Base-by-base conservation (phyloP, 2,888 invertebrate genomes). In the Metalampra italica region DNA sequence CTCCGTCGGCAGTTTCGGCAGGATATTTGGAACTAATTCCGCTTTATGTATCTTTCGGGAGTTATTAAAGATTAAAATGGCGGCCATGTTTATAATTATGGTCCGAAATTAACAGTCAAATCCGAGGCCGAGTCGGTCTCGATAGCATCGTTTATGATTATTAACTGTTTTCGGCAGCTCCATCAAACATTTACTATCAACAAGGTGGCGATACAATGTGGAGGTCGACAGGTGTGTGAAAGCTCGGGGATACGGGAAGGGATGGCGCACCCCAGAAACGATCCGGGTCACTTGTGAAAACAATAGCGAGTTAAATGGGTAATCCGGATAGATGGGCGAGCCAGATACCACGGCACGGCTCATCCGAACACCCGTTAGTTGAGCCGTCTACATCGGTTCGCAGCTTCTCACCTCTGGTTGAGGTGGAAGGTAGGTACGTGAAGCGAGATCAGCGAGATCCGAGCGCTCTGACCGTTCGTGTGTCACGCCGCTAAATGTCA, bases 401-500 rank as follows among this genome's bases (percentile, higher is more conserved):
- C 36, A 36, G n/a, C 36, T 32, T 32, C 36, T 36, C 36, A n/a
- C 36, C 36, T 36, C 7, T 11, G 36, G 11, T n/a, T 9, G n/a
- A n/a, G n/a, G n/a, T n/a, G n/a, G n/a, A n/a, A n/a, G 36, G 11
- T n/a, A 36, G n/a, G n/a, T 36, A 36, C n/a, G 36, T 36, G n/a
- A 36, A n/a, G 3, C n/a, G 36, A 36, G 36, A 11, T 11, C 36
- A n/a, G 11, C 36, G 36, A n/a, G 36, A 3, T 8, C 36, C 11
- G 40, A 14, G 9, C 15, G n/a, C 38, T 12, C 38, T 38, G 13
- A 8, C 29, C 41, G 29, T 30, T 8, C 7, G 30, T 15, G 34
- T 38, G 48, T 45, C 29, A 45, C 22, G 34, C 47, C 43, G 50
- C 38, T 30, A 50, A 52, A 53, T 53, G 53, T 53, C 53, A 53